Evolutionary conservation across 2,888 invertebrate species (phyloP), one percentile per base, ranked within the genome.

Genomic region (Tenthredo amoena): DNA sequence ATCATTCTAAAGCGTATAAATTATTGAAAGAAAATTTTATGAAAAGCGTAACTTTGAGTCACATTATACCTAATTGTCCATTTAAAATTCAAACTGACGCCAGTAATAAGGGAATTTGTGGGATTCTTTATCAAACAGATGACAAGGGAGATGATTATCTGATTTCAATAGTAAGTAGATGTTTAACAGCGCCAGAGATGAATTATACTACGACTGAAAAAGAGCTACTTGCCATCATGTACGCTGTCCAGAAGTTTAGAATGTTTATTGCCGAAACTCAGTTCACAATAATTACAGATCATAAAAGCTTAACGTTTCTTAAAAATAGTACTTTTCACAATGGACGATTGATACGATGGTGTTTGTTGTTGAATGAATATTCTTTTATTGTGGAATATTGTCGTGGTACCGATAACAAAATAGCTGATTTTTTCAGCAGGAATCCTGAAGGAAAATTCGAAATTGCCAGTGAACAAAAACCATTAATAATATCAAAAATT

Each of bases 271-370:
- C 87, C 31, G 89, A 88, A 0, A 84, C 58, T 3, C n/a, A 76
- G 18, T 79, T 91, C 1, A 86, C 87, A 0, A 86, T 90, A 7
- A 74, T 86, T 58, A 89, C 88, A 0, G 91, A 90, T 77, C 89
- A 89, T 84, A 87, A 88, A 43, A 86, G 88, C 0, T 71, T 90
- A 7, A 87, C 86, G 0, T 91, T 90, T 81, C 55, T 91, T 9
- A 85, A 84, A 50, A 85, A 85, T 2, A 91, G 91, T 85, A 86
- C 88, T 34, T 71, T 91, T 15, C 85, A 87, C 7, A 87, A 83
- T 43, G 85, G 86, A 9, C 82, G 89, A 21, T 71, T 91, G 2
- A 87, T 87, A 10, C 76, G 91, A 5, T 91, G 90, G 89, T 77
- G 87, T 26, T 40, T 87, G 1, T 88, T 84, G 58, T 76, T 89